These are phyloP conservation scores for Ganaspis sp. DNA, from an alignment of 1,140 invertebrate species.

Conservation along the genomic window DNA sequence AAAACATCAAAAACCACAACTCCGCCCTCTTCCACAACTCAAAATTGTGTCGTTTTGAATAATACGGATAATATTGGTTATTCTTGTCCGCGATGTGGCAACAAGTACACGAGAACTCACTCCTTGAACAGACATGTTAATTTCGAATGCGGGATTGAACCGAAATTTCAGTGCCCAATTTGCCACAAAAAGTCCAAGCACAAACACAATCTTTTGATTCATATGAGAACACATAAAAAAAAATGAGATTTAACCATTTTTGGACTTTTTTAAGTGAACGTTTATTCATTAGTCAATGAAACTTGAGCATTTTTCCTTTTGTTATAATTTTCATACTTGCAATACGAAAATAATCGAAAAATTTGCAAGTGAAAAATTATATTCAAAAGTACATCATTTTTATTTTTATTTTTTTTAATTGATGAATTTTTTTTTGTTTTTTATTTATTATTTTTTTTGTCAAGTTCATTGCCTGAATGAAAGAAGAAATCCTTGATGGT, in stretches of 20 bases:
- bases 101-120: conserved; percentile 78
- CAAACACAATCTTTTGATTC: conserved; percentile 77
- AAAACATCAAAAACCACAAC: background rate
- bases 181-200: conserved; percentile 80
- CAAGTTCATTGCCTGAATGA: no score
- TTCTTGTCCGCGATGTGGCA: conserved; percentile 77
- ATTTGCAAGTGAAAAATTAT: background rate
- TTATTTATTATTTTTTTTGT: no score
- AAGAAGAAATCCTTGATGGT: no score
- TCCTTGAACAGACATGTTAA: conserved; percentile 81
- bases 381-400: background rate
- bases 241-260: conserved; percentile 33
- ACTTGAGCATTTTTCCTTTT: background rate
- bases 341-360: no score
- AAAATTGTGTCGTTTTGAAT: background rate
- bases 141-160: conserved; percentile 82
- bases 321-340: no score
- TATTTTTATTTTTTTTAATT: background rate
- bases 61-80: conserved; percentile 48
- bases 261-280: background rate
- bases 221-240: conserved; percentile 78
- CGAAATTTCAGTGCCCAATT: conserved; percentile 78
- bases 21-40: background rate
- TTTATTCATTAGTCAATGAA: background rate
- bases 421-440: no score